Evolutionary conservation across 2,888 invertebrate genomes (phyloP).

Genomic region (Tachina fera): DNA sequence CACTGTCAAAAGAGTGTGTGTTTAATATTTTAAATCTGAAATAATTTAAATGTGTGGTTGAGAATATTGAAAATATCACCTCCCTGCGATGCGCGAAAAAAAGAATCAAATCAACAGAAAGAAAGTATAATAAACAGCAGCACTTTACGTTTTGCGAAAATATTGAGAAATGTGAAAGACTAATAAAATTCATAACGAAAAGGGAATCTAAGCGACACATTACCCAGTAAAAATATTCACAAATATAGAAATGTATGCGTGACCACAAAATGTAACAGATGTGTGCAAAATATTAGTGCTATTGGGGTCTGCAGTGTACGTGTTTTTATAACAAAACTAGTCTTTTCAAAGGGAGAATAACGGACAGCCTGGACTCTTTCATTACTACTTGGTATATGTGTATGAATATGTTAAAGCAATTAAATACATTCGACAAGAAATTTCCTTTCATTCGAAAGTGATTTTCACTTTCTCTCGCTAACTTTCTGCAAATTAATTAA

Average conservation of each 20-base stretch:
- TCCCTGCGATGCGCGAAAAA: slow-evolving; percentile 39
- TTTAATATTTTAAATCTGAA: slow-evolving; percentile 54
- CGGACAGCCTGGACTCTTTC: not conserved
- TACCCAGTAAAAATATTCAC: slow-evolving; percentile 34
- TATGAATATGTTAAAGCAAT: not conserved
- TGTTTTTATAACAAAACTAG: not conserved
- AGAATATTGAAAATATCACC: slow-evolving; percentile 38
- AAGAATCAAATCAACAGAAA: slow-evolving; percentile 16
- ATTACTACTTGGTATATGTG: no score
- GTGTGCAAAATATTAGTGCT: slow-evolving; percentile 42
- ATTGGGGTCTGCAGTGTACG: not conserved
- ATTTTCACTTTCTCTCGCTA: not conserved
- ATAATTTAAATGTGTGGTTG: slow-evolving; percentile 46
- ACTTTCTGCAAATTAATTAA: no score
- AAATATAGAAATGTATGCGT: slow-evolving; percentile 12
- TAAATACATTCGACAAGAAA: not conserved
- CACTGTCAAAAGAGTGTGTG: slow-evolving; percentile 56
- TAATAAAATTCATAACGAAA: slow-evolving; percentile 44
- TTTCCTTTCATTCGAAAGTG: not conserved
- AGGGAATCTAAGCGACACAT: slow-evolving; percentile 45
- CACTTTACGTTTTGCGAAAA: slow-evolving; percentile 59
- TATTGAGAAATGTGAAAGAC: slow-evolving; percentile 53
- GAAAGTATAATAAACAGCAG: slow-evolving; percentile 27
- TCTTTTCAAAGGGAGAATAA: not conserved
- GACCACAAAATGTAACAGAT: slow-evolving; percentile 31